Evolutionary conservation across 2,797 vertebrate species (phyloP).

Genomic region (Onychomys leucogaster): DNA sequence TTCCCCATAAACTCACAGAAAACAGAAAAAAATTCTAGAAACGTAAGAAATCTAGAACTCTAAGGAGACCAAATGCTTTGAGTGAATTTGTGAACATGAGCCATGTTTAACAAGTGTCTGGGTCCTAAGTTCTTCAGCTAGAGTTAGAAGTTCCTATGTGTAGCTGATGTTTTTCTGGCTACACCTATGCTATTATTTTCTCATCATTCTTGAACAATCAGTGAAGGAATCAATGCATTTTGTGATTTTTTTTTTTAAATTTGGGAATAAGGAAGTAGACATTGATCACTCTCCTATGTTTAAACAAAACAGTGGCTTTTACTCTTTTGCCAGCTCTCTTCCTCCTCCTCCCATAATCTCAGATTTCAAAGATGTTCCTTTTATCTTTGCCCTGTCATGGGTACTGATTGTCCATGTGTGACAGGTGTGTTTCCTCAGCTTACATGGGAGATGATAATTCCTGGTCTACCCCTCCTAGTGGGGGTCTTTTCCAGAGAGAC

Average conservation of each 20-base stretch:
- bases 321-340: background rate
- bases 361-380: constrained; percentile 26
- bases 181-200: constrained; percentile 13
- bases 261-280: constrained; percentile 11
- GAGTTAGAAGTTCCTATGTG: background rate
- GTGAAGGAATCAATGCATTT: constrained; percentile 7
- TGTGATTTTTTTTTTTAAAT: background rate
- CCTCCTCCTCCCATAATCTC: background rate
- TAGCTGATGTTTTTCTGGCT: no score
- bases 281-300: background rate
- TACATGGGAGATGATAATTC: constrained; percentile 9
- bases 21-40: constrained; percentile 45
- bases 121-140: background rate
- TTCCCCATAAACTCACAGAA: background rate
- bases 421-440: background rate
- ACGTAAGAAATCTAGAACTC: constrained; percentile 25
- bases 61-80: constrained; percentile 13
- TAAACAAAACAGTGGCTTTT: constrained; percentile 9
- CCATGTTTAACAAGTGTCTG: constrained; percentile 34
- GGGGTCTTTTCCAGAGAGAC: no score
- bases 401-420: background rate
- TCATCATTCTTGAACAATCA: background rate
- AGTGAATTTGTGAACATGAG: constrained; percentile 39
- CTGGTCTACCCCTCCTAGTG: background rate
- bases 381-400: background rate